These are phyloP conservation scores for Cryptus armator DNA, from an alignment of 2,888 invertebrate species.

Conservation along the genomic window DNA sequence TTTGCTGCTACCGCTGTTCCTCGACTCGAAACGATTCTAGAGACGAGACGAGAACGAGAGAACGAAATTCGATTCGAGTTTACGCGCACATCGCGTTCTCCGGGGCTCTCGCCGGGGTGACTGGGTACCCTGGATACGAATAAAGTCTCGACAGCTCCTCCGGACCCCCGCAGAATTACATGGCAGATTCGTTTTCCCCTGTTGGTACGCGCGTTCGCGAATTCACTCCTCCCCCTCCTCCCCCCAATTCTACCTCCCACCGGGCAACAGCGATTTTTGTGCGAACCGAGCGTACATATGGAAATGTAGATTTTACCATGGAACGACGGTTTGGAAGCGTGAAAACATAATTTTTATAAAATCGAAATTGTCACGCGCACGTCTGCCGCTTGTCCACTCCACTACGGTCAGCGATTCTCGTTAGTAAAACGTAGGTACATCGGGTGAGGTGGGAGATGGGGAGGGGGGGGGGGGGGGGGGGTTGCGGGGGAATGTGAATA, in stretches of 20 bases:
- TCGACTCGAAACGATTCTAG: slow-evolving; percentile 43
- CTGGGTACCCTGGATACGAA: background rate
- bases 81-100: slow-evolving; percentile 54
- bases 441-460: background rate
- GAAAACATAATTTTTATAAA: slow-evolving; percentile 59
- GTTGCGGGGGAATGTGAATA: background rate
- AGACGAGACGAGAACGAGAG: slow-evolving; percentile 43
- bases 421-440: slow-evolving; percentile 24
- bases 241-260: slow-evolving; percentile 12
- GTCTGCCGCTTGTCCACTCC: slow-evolving; percentile 28
- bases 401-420: slow-evolving; percentile 57
- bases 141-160: slow-evolving; percentile 1
- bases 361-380: slow-evolving; percentile 55
- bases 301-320: slow-evolving; percentile 45
- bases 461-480: background rate
- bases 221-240: background rate
- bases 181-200: slow-evolving; percentile 41
- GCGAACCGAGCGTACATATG: slow-evolving; percentile 28
- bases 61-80: slow-evolving; percentile 64
- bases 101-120: slow-evolving; percentile 19
- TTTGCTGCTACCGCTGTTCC: slow-evolving; percentile 13
- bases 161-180: background rate
- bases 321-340: background rate
- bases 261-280: background rate
- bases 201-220: slow-evolving; percentile 21